These are phyloP conservation scores for Capromys pilorides DNA, from an alignment of 2,797 vertebrate species.

Conservation along the genomic window DNA sequence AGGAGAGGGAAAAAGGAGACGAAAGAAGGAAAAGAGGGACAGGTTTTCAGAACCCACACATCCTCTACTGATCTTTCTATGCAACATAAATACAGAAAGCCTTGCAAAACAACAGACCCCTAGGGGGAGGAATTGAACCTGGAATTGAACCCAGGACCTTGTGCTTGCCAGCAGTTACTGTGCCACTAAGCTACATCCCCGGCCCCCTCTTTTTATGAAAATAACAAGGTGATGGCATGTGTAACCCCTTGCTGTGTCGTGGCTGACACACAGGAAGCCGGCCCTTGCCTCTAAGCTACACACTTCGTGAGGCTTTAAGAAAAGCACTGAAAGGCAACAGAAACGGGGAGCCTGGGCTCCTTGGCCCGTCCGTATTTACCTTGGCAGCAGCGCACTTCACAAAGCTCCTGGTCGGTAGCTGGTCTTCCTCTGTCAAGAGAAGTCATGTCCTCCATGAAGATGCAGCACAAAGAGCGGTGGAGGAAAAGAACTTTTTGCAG, in stretches of 20 bases:
- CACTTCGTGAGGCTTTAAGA: neutral
- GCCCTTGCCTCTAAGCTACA: neutral
- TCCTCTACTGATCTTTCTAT: neutral
- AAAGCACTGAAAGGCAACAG: neutral
- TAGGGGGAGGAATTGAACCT: too few species aligned
- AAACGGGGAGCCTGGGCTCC: neutral
- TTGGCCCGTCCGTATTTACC: neutral
- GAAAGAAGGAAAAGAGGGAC: neutral
- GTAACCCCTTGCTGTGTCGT: neutral
- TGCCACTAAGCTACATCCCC: too few species aligned
- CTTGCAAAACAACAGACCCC: neutral
- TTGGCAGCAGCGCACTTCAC: neutral
- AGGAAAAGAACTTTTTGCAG: neutral
- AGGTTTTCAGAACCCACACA: neutral
- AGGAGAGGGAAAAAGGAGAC: accelerated
- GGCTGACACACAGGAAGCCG: accelerated
- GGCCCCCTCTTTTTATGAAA: too few species aligned
- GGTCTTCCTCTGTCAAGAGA: neutral
- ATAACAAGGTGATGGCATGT: neutral
- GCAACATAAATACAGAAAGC: neutral
- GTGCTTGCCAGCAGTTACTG: too few species aligned
- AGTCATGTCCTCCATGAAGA: neutral
- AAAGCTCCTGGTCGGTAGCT: neutral
- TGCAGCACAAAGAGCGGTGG: neutral
- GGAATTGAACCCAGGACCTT: too few species aligned